Evolutionary conservation across 2,113 vertebrate genomes (phyloP), one percentile per base, ranked within the genome.

Genomic region (Nothobranchius furzeri): DNA sequence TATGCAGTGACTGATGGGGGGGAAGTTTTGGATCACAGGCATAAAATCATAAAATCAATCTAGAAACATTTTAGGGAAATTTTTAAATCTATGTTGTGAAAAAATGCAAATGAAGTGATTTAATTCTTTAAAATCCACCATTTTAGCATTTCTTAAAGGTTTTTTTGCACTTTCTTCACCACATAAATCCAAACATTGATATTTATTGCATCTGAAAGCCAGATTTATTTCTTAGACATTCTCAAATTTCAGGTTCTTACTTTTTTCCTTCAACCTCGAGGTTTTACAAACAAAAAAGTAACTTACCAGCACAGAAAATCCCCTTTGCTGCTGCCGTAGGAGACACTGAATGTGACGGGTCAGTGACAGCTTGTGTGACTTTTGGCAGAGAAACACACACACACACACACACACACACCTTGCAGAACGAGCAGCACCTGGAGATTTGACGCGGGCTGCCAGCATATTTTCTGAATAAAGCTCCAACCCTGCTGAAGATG

Each of bases 381-480:
- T 63, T 66, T 82, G 68, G 74, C 65, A 73, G 76, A 68, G 86
- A 80, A 79, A 73, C 30, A 30, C 30, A 30, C 30, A 30, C 30
- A 30, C 30, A 30, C 25, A 30, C 25, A 30, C 30, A 30, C 30
- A 30, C 30, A 30, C 30, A 30, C 30, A 30, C 30, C 56, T 73
- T 57, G 36, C 85, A 88, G 82, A 40, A 73, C 77, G 57, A 59
- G 40, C 43, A 40, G 12, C 52, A 40, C 48, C 47, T 72, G 60
- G 64, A 83, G 58, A 14, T 42, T 42, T 25, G 17, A 25, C 56
- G 60, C 24, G 53, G 54, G 46, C 30, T 30, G 85, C 83, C 83
- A 88, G 76, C 82, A 72, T 77, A 64, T 68, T 86, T 71, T 74
- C 70, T 73, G 73, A 73, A 67, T 67, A 60, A 82, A 75, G 24